phyloP scores from a whole-genome alignment of 2,888 invertebrate genomes.

The Limnephilus rhombicus region DNA sequence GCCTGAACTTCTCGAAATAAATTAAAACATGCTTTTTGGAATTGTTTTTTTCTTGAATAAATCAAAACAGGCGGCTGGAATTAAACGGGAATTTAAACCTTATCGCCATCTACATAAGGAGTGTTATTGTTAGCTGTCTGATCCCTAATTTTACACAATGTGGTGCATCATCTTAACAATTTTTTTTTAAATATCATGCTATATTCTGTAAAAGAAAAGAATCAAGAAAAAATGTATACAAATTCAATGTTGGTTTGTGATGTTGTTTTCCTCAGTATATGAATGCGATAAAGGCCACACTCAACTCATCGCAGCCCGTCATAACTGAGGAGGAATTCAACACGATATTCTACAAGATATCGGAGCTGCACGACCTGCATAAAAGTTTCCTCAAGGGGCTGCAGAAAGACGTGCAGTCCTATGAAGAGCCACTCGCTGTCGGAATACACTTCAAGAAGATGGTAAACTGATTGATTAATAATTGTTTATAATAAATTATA shows the following conservation, averaged over 20 bases:
- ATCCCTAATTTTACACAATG: too few species aligned
- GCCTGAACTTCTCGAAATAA: too few species aligned
- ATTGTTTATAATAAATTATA: too few species aligned
- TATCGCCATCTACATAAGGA: too few species aligned
- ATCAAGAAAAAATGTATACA: background rate
- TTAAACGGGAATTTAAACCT: too few species aligned
- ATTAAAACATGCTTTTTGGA: too few species aligned
- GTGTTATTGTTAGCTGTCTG: too few species aligned
- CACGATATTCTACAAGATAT: constrained; percentile 95
- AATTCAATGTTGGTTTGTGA: background rate
- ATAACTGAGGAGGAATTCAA: constrained; percentile 93
- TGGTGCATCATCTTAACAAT: too few species aligned
- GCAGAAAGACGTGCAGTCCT: constrained; percentile 82
- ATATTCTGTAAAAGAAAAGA: background rate
- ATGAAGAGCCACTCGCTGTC: constrained; percentile 86
- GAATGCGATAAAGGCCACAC: constrained; percentile 92
- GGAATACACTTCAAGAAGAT: constrained; percentile 92
- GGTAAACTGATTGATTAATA: constrained; percentile 74
- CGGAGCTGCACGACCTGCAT: constrained; percentile 90
- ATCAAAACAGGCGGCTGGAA: too few species aligned
- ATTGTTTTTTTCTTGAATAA: too few species aligned
- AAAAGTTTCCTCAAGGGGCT: constrained; percentile 89
- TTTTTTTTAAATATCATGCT: background rate
- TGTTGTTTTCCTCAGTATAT: constrained; percentile 83
- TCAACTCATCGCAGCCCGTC: constrained; percentile 92